Percentiles rank a stretch among this genome's conserved stretches.
phyloP scores from a whole-genome alignment of 2,797 vertebrate species.

The Xiphophorus birchmanni region DNA sequence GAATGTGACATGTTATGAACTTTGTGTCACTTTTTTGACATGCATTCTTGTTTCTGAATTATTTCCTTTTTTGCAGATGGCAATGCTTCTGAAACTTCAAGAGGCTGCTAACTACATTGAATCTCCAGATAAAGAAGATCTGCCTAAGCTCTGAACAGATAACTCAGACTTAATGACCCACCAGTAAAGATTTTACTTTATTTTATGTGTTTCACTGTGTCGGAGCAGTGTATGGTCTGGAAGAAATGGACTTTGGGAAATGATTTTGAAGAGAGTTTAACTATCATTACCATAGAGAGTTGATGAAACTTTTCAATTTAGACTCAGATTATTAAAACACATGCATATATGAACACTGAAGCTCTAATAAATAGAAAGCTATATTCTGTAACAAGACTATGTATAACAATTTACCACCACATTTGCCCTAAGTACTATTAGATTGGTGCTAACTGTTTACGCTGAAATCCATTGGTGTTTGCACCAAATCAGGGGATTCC shows the following conservation, averaged over 20 bases:
- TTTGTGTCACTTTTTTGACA: background rate
- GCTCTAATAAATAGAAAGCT: slow-evolving; percentile 33
- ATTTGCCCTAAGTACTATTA: slow-evolving; percentile 62
- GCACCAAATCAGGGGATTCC: slow-evolving; percentile 70
- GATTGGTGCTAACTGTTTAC: slow-evolving; percentile 76
- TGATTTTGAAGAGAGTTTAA: slow-evolving; percentile 41
- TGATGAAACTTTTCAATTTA: slow-evolving; percentile 19
- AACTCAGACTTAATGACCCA: slow-evolving; percentile 31
- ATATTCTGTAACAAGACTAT: slow-evolving; percentile 34
- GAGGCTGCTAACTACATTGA: slow-evolving; percentile 98
- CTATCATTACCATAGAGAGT: slow-evolving; percentile 35
- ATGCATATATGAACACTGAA: slow-evolving; percentile 35
- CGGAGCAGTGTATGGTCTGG: slow-evolving; percentile 52
- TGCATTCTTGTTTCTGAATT: slow-evolving; percentile 12
- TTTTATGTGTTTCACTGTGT: slow-evolving; percentile 28
- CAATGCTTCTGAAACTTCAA: slow-evolving; percentile 98
- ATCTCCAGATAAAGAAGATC: slow-evolving; percentile 95
- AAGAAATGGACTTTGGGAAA: slow-evolving; percentile 47
- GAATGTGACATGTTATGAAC: background rate
- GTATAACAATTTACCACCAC: slow-evolving; percentile 51
- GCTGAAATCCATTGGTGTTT: slow-evolving; percentile 40
- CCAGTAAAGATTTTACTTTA: slow-evolving; percentile 38
- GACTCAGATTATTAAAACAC: slow-evolving; percentile 40
- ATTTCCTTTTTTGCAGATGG: slow-evolving; percentile 86
- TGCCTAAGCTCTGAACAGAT: slow-evolving; percentile 81